Evolutionary conservation across 2,888 invertebrate species (phyloP).

Genomic region (Ophion obscuratus): DNA sequence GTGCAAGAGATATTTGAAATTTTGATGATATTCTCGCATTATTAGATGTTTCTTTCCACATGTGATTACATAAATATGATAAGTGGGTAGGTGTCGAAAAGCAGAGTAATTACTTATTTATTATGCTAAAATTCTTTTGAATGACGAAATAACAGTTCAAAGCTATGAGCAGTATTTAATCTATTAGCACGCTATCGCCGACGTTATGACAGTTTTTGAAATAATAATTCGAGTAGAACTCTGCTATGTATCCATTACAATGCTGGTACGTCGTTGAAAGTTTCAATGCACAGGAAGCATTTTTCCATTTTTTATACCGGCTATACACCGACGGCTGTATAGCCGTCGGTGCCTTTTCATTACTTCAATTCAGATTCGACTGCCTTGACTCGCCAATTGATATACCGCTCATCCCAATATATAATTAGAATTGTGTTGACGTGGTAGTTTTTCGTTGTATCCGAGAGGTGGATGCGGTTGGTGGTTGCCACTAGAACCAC

Average conservation of each 20-base stretch:
- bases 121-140: too few relatives aligned
- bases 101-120: too few relatives aligned
- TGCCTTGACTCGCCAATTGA: slow-evolving; percentile 25
- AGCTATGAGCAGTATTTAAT: not conserved
- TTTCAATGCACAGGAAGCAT: not conserved
- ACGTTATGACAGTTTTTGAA: not conserved
- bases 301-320: not conserved
- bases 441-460: slow-evolving; percentile 13
- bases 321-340: too few relatives aligned
- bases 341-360: not conserved
- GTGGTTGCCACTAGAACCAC: slow-evolving; percentile 55
- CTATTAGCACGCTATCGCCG: not conserved
- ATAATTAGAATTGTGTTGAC: slow-evolving; percentile 41
- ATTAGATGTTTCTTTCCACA: not conserved
- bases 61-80: not conserved
- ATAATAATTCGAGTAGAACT: not conserved
- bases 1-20: too few relatives aligned
- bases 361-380: slow-evolving; percentile 11
- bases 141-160: not conserved
- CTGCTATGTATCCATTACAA: not conserved
- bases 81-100: too few relatives aligned
- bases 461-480: slow-evolving; percentile 9
- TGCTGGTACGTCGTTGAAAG: not conserved
- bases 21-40: not conserved
- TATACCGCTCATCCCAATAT: slow-evolving; percentile 12